These are phyloP conservation scores for Oedothorax gibbosus DNA, from an alignment of 1,140 invertebrate species.

Conservation along the genomic window DNA sequence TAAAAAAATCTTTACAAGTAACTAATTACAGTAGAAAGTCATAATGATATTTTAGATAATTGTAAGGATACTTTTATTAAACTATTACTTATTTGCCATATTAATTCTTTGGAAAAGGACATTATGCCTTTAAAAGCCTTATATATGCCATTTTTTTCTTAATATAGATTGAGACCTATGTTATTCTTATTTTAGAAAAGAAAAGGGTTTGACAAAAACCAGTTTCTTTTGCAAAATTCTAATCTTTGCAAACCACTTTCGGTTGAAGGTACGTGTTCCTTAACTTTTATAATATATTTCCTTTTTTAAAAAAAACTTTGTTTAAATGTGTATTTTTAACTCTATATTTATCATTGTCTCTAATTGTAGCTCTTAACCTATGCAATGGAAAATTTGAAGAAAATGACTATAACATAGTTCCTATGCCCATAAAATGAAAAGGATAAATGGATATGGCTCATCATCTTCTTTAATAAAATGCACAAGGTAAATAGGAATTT, in stretches of 20 bases:
- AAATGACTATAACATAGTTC: neutral
- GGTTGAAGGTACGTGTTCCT: slow-evolving; percentile 24
- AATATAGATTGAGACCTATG: too few species aligned
- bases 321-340: neutral
- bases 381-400: slow-evolving; percentile 24
- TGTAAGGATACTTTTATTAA: too few species aligned
- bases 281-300: neutral
- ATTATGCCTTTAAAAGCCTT: too few species aligned
- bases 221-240: neutral
- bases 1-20: too few species aligned
- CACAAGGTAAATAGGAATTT: too few species aligned
- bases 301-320: neutral
- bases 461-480: slow-evolving; percentile 8
- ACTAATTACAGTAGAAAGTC: too few species aligned
- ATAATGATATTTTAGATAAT: too few species aligned
- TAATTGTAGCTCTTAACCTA: slow-evolving; percentile 30
- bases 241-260: slow-evolving; percentile 36
- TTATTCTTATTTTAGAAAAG: neutral
- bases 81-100: too few species aligned
- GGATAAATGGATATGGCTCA: slow-evolving; percentile 15
- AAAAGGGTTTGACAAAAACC: slow-evolving; percentile 12
- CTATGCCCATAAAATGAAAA: slow-evolving; percentile 27
- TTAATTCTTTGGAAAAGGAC: too few species aligned
- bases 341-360: neutral
- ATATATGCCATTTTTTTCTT: too few species aligned